Evolutionary conservation across 2,888 invertebrate genomes (phyloP).

Genomic region (Apamea crenata): DNA sequence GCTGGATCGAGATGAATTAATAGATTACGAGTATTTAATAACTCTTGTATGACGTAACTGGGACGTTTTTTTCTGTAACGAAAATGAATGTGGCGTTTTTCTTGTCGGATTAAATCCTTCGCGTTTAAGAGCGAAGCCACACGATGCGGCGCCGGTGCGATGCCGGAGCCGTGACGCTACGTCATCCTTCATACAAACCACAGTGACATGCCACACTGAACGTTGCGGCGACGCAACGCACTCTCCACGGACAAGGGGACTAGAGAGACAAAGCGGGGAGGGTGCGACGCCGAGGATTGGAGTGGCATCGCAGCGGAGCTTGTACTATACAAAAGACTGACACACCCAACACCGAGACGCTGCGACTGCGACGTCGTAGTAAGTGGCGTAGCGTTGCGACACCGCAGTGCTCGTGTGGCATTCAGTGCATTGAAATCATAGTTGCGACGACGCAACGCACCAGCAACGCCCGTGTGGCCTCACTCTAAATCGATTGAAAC

Average conservation of each 20-base stretch:
- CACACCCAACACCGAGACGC: background rate
- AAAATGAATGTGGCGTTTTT: slow-evolving; percentile 10
- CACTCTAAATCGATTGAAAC: slow-evolving; percentile 34
- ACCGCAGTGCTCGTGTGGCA: background rate
- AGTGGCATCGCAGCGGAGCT: background rate
- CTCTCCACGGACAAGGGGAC: background rate
- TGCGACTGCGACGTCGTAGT: background rate
- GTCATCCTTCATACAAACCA: background rate
- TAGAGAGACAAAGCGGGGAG: background rate
- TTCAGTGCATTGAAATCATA: background rate
- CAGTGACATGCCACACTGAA: background rate
- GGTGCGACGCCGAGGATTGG: background rate
- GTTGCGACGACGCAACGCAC: background rate
- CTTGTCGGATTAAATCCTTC: slow-evolving; percentile 15
- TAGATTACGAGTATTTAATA: slow-evolving; percentile 44
- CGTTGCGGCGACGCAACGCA: background rate
- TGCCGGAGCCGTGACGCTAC: background rate
- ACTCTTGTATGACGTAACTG: slow-evolving; percentile 26
- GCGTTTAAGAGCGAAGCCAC: background rate
- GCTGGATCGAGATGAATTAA: slow-evolving; percentile 59
- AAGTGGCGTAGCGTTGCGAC: background rate
- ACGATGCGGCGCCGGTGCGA: background rate
- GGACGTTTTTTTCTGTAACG: slow-evolving; percentile 11
- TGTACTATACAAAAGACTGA: background rate
- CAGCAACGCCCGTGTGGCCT: background rate